Percentiles rank a stretch among this genome's conserved stretches.
Conservation (phyloP, 2,888 invertebrate species). For the Vanessa cardui region DNA sequence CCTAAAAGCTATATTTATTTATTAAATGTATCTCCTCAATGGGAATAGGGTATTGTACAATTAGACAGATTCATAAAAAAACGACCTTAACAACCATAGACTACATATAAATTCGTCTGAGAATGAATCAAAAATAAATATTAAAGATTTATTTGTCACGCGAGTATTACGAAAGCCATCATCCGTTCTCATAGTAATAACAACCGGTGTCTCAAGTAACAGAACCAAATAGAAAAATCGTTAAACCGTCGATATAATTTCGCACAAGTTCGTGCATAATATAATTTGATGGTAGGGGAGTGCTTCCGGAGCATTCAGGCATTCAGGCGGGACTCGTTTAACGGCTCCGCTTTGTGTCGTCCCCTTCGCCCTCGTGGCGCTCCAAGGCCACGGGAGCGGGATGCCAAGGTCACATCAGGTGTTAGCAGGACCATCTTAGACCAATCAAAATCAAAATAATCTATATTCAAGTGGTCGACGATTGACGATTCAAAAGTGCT, state of each 20-base stretch:
- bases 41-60: too few relatives aligned
- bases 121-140: not conserved
- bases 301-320: conserved; percentile 52
- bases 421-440: not conserved
- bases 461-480: too few relatives aligned
- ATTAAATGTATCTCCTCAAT: too few relatives aligned
- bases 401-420: conserved; percentile 24
- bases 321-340: conserved; percentile 47
- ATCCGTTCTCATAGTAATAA: conserved; percentile 2
- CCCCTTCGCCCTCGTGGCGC: conserved; percentile 24
- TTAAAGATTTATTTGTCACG: not conserved
- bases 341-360: conserved; percentile 47
- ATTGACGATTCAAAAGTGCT: too few relatives aligned
- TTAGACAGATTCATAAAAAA: too few relatives aligned
- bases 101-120: not conserved
- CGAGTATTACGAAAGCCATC: not conserved
- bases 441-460: too few relatives aligned
- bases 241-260: conserved; percentile 15
- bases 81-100: too few relatives aligned
- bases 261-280: conserved; percentile 14
- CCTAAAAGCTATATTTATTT: too few relatives aligned
- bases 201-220: conserved; percentile 1
- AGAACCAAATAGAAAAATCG: conserved; percentile 13
- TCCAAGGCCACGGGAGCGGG: conserved; percentile 22
- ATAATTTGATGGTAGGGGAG: conserved; percentile 38